Evolutionary conservation across 2,888 invertebrate genomes (phyloP), one percentile per base, ranked within the genome.

Genomic region (Yponomeuta evonymella): DNA sequence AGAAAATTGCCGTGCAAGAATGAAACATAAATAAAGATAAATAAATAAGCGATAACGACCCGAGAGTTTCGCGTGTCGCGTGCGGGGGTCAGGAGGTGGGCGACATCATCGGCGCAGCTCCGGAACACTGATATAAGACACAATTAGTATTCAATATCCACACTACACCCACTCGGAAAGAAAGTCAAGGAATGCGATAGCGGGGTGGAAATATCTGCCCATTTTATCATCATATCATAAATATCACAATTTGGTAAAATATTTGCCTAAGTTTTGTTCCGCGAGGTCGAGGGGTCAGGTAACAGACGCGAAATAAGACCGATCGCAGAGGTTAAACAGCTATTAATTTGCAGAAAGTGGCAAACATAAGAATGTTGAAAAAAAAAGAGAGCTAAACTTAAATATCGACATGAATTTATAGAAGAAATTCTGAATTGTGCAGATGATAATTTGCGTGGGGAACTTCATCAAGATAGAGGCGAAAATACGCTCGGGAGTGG

Each of bases 61-160:
- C 48, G 48, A 67, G 48, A 67, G 43, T 36, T 67, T 67, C 67
- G 66, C 69, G 62, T 33, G 23, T 62, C 29, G 33, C 23, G 15
- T 63, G 23, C 23, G 33, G 23, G 62, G 64, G 62, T 70, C 62
- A 33, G 23, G 43, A 70, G 70, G 68, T 68, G 68, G 68, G 68
- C 68, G 51, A 51, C 51, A 48, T 51, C 23, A 51, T 30, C 68
- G 5, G 15, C 51, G 15, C 15, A 58, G 51, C 51, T 15, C 15
- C 68, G 68, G 68, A 68, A 68, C 48, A 68, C 36, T 36, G 33
- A 67, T 67, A 58, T 58, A 58, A 58, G 65, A 65, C 12, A 65
- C 23, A 68, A 68, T 68, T 68, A 68, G 48, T 68, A 68, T 68
- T 68, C 68, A 48, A 23, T 68, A 58, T 58, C n/a, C 48, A 65